These are phyloP conservation scores for Phalloptychus januarius DNA, from an alignment of 2,797 vertebrate genomes.

Conservation along the genomic window DNA sequence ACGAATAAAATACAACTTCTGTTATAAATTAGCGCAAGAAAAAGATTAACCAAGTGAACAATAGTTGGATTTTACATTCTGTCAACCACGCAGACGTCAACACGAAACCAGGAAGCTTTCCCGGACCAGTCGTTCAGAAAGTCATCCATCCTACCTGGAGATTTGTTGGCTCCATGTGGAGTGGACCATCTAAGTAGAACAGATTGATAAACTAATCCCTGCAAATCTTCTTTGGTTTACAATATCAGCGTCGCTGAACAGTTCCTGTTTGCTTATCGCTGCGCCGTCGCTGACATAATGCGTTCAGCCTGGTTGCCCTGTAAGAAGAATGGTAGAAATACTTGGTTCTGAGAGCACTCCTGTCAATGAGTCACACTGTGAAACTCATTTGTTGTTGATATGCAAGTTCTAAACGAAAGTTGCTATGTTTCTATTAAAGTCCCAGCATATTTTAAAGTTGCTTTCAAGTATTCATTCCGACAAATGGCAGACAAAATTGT, in stretches of 20 bases:
- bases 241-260: neutral
- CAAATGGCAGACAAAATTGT: neutral
- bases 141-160: slow-evolving; percentile 74
- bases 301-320: slow-evolving; percentile 15
- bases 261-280: slow-evolving; percentile 69
- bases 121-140: neutral
- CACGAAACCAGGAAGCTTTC: slow-evolving; percentile 15
- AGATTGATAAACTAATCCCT: neutral
- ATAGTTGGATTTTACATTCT: neutral
- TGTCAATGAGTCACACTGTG: slow-evolving; percentile 66
- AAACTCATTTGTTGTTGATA: slow-evolving; percentile 19
- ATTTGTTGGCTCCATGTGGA: slow-evolving; percentile 79
- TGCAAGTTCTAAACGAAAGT: slow-evolving; percentile 13
- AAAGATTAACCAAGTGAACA: neutral
- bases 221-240: slow-evolving; percentile 39
- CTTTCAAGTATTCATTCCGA: rapidly evolving
- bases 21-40: neutral
- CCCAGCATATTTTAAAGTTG: neutral
- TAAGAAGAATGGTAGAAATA: slow-evolving; percentile 64
- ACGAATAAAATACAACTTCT: neutral
- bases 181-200: slow-evolving; percentile 4
- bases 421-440: neutral
- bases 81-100: neutral
- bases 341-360: slow-evolving; percentile 17
- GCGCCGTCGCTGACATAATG: slow-evolving; percentile 19